Percentiles rank a stretch among this genome's conserved stretches.
These are phyloP conservation scores for Taenioides sp. DNA, from an alignment of 2,797 vertebrate genomes.

Conservation along the genomic window DNA sequence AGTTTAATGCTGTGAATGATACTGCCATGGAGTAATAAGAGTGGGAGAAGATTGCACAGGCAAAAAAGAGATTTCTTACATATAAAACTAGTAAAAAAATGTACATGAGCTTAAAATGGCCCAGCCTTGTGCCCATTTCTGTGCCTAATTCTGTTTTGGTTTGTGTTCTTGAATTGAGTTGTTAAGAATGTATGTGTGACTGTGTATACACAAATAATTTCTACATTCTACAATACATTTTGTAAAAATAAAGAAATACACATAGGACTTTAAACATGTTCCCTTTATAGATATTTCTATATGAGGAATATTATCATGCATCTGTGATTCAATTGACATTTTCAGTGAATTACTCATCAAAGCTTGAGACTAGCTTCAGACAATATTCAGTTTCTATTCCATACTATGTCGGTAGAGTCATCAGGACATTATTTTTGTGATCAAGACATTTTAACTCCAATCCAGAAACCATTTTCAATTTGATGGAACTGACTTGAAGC, in stretches of 20 bases:
- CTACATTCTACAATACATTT: not conserved
- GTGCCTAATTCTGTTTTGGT: not conserved
- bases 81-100: no score
- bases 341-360: not conserved
- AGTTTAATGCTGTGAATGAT: not conserved
- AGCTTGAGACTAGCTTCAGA: conserved; percentile 5
- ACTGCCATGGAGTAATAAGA: not conserved
- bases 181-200: not conserved
- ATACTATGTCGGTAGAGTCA: no score
- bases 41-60: no score
- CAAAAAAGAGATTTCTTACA: no score
- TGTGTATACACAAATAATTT: not conserved
- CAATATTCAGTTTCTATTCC: not conserved
- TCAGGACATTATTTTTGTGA: no score
- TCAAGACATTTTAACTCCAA: no score
- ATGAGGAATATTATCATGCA: not conserved
- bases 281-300: not conserved
- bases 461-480: no score
- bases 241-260: not conserved
- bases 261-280: not conserved
- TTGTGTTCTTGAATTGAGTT: not conserved
- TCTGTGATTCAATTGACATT: not conserved
- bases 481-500: no score
- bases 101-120: no score
- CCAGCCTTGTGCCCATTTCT: no score